Conservation (phyloP, 2,888 invertebrate genomes). For the Eledona agricola region DNA sequence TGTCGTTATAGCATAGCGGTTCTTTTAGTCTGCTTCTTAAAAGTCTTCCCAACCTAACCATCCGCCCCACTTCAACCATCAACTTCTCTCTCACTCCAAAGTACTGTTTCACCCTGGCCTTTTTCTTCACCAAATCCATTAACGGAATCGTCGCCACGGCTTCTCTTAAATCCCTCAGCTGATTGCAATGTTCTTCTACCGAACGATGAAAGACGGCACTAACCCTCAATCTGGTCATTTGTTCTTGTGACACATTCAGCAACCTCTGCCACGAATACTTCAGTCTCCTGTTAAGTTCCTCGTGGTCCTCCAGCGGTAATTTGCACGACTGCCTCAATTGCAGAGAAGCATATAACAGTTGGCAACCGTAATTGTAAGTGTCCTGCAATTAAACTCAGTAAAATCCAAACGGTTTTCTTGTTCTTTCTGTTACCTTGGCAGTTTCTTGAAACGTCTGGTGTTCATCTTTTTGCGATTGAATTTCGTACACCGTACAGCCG, state of each 20-base stretch:
- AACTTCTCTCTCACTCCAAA: slow-evolving; percentile 70
- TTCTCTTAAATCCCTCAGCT: slow-evolving; percentile 69
- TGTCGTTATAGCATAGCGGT: slow-evolving; percentile 61
- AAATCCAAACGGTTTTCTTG: not conserved
- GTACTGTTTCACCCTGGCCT: slow-evolving; percentile 65
- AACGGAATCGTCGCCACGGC: slow-evolving; percentile 65
- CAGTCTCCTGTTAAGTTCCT: slow-evolving; percentile 67
- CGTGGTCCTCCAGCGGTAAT: slow-evolving; percentile 68
- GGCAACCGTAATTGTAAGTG: slow-evolving; percentile 83
- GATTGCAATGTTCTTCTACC: slow-evolving; percentile 71
- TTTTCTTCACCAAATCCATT: slow-evolving; percentile 62
- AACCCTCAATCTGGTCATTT: slow-evolving; percentile 77
- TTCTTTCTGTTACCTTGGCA: slow-evolving; percentile 69
- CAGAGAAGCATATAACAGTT: slow-evolving; percentile 77
- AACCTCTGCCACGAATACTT: slow-evolving; percentile 75
- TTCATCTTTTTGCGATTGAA: slow-evolving; percentile 78
- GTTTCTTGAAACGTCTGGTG: slow-evolving; percentile 81
- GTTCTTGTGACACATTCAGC: slow-evolving; percentile 76
- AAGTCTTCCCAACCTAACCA: slow-evolving; percentile 75
- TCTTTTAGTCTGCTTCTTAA: slow-evolving; percentile 73
- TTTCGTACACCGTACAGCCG: slow-evolving; percentile 77
- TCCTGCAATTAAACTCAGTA: slow-evolving; percentile 66
- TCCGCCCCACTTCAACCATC: slow-evolving; percentile 75
- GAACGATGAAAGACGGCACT: slow-evolving; percentile 80
- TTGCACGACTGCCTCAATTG: slow-evolving; percentile 78